Base-by-base conservation (phyloP, 2,888 invertebrate genomes). In the Ophion slaviceki region DNA sequence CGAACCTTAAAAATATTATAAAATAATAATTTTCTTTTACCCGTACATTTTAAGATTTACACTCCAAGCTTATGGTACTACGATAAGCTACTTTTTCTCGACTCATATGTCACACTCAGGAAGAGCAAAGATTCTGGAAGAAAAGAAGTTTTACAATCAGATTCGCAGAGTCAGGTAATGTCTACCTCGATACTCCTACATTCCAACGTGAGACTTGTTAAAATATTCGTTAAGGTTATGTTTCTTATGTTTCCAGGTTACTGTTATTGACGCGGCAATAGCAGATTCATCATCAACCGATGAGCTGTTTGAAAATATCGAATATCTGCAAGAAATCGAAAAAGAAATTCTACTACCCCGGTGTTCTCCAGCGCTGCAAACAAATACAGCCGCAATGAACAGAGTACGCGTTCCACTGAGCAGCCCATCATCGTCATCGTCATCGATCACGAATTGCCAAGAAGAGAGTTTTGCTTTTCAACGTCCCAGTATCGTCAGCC, bases 151-250 rank as follows among this genome's bases (percentile, higher is more conserved):
- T 59, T 59, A n/a, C 32, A 62, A 32, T 62, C 62, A 75, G 61
- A 59, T 75, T 62, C 45, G 74, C 74, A 75, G 45, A 40, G 36
- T 75, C 62, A 75, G 74, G 62, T 75, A 74, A 75, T 62, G 45
- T 45, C 62, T 59, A 75, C 47, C 47, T 47, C 47, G 20, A 70
- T 70, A 70, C 68, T 70, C 68, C 47, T 28, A 70, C 68, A 70
- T 47, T 70, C 61, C 14, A 75, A 45, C 14, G 61, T 59, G 62
- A 75, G 45, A 62, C 74, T 75, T 45, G 61, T 62, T 40, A 24
- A 62, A 62, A 75, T 62, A 45, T 45, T 59, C 36, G 59, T 62
- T 62, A 72, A 17, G 57, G 57, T 32, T 36, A 57, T 59, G n/a
- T 72, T 59, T 59, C 11, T 72, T 59, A 59, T 59, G 32, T 72